Evolutionary conservation across 2,797 vertebrate genomes (phyloP).

Genomic region (Sparidentex hasta): DNA sequence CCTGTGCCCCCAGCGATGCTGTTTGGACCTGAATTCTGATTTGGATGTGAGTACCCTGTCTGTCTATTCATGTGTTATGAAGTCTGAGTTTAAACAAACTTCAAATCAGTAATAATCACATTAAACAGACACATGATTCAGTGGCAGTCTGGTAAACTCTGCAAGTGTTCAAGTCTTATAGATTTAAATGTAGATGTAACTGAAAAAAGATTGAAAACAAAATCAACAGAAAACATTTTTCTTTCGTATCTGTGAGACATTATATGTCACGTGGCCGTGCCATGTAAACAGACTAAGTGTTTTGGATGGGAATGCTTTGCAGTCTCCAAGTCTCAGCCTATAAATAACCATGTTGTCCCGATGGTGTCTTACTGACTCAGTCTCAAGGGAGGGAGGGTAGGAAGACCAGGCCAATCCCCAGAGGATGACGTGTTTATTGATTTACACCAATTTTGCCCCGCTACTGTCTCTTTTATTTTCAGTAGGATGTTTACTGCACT

Average conservation of each 20-base stretch:
- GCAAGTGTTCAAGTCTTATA: background rate
- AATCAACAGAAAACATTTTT: background rate
- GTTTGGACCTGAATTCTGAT: background rate
- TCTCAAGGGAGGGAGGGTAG: slow-evolving; percentile 8
- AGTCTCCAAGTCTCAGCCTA: slow-evolving; percentile 59
- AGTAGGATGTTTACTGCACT: background rate
- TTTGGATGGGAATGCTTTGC: slow-evolving; percentile 40
- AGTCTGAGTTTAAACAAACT: background rate
- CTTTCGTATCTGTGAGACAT: background rate
- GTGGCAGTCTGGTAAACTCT: background rate
- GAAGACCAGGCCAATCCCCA: slow-evolving; percentile 7
- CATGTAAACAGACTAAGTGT: slow-evolving; percentile 55
- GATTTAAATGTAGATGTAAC: background rate
- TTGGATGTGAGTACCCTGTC: background rate
- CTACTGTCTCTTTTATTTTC: background rate
- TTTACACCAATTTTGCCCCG: background rate
- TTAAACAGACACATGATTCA: background rate
- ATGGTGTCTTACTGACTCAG: slow-evolving; percentile 49
- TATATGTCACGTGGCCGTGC: background rate
- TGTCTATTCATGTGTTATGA: background rate
- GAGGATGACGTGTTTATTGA: slow-evolving; percentile 18
- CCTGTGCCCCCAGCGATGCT: background rate
- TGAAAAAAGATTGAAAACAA: background rate
- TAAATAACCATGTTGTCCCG: slow-evolving; percentile 67
- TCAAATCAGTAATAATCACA: background rate